Base-by-base conservation (phyloP, 2,888 invertebrate species). In the Catocala fraxini region DNA sequence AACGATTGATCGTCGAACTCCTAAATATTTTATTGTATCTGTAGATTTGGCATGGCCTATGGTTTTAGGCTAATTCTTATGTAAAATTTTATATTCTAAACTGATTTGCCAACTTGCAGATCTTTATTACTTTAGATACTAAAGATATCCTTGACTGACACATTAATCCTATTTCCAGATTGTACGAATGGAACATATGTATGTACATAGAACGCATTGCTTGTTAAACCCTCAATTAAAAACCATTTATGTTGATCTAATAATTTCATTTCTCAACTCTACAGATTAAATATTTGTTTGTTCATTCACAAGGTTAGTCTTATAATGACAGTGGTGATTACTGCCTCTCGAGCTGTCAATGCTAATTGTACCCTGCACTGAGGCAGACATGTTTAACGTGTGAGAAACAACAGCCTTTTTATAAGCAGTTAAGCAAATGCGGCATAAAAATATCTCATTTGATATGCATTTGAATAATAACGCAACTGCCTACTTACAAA, bases 201-300 rank as follows among this genome's bases (percentile, higher is more conserved):
- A 25, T 25, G 45, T 51, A 25, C 46, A 11, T 46, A 43, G 43
- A 64, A 58, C 11, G 35, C 25, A 33, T 63, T 63, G 57, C 58
- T 57, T 25, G 63, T 59, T 54, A 51, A 51, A 70, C 55, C 56
- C 15, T 63, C 73, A 75, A 77, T 77, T 75, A 77, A 68, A 77
- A 73, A 75, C 56, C 70, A 65, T 78, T 77, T 77, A 77, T 71
- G 63, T 62, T 65, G 68, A 73, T 68, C 69, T 61, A 78, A 72
- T 78, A 75, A 73, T 75, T 70, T 62, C 6, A 62, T 78, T 71
- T 69, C 69, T 43, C 59, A 78, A 75, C 49, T 35, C 7, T 15
- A 48, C 5, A 61, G 57, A 66, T 72, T 63, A 73, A 68, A 70
- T 63, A 63, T 72, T 75, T 69, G 56, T 75, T 67, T 69, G 45